Percentiles rank a stretch among this genome's conserved stretches.
These are phyloP conservation scores for Pedetes capensis DNA, from an alignment of 2,113 vertebrate species.

Conservation along the genomic window DNA sequence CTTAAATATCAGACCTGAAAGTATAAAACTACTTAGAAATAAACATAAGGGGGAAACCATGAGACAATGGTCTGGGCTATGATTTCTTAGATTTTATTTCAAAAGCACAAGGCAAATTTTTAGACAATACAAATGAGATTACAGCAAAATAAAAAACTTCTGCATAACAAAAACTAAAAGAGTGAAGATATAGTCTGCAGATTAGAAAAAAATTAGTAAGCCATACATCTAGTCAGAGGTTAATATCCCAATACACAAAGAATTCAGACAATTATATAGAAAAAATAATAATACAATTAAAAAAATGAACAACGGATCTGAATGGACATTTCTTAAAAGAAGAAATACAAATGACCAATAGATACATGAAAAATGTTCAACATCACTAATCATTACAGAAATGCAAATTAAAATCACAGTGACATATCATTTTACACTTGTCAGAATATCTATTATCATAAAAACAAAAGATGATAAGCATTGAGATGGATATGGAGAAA, in stretches of 20 bases:
- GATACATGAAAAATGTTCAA: background rate
- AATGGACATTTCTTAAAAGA: background rate
- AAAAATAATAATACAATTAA: background rate
- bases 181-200: background rate
- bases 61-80: background rate
- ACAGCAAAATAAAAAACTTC: background rate
- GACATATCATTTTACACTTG: background rate
- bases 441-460: background rate
- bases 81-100: background rate
- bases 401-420: constrained; percentile 4
- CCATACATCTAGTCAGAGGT: background rate
- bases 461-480: background rate
- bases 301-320: background rate
- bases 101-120: background rate
- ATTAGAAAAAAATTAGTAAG: background rate
- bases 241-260: background rate
- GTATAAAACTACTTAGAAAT: background rate
- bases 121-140: background rate
- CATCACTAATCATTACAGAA: background rate
- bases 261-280: background rate
- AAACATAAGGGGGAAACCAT: background rate
- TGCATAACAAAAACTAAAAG: background rate
- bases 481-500: background rate
- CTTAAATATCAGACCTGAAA: background rate
- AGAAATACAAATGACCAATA: background rate